Percentiles rank a stretch among this genome's conserved stretches.
These are phyloP conservation scores for Nebria ingens DNA, from an alignment of 1,140 invertebrate species.

Conservation along the genomic window DNA sequence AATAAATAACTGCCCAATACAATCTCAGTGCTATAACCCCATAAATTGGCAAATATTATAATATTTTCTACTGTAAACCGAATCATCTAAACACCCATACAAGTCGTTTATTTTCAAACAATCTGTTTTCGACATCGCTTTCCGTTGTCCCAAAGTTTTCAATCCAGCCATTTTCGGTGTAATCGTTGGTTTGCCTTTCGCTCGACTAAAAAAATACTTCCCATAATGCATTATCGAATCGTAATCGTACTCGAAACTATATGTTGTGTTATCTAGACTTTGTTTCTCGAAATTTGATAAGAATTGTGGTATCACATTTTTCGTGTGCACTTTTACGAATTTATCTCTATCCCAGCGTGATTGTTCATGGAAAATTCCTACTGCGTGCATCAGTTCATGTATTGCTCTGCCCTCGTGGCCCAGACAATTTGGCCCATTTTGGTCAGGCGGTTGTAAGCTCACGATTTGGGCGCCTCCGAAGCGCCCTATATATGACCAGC, in stretches of 20 bases:
- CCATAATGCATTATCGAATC: slow-evolving; percentile 68
- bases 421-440: slow-evolving; percentile 44
- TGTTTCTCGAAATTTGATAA: slow-evolving; percentile 50
- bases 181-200: slow-evolving; percentile 46
- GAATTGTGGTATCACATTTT: slow-evolving; percentile 46
- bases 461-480: slow-evolving; percentile 55
- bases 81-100: slow-evolving; percentile 51
- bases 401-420: slow-evolving; percentile 48
- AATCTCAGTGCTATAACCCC: no score
- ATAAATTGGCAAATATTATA: slow-evolving; percentile 48
- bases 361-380: slow-evolving; percentile 57
- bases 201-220: slow-evolving; percentile 43
- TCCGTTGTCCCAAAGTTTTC: slow-evolving; percentile 45
- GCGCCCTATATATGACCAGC: slow-evolving; percentile 56
- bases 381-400: slow-evolving; percentile 56
- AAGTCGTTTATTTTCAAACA: slow-evolving; percentile 61
- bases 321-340: slow-evolving; percentile 44
- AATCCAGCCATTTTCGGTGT: slow-evolving; percentile 42
- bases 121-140: slow-evolving; percentile 50
- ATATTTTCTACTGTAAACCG: slow-evolving; percentile 44
- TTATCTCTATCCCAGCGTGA: slow-evolving; percentile 48
- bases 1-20: no score
- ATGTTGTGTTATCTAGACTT: slow-evolving; percentile 47
- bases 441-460: slow-evolving; percentile 50
- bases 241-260: slow-evolving; percentile 57